phyloP scores from a whole-genome alignment of 2,888 invertebrate genomes.

The Nesidiocoris tenuis region DNA sequence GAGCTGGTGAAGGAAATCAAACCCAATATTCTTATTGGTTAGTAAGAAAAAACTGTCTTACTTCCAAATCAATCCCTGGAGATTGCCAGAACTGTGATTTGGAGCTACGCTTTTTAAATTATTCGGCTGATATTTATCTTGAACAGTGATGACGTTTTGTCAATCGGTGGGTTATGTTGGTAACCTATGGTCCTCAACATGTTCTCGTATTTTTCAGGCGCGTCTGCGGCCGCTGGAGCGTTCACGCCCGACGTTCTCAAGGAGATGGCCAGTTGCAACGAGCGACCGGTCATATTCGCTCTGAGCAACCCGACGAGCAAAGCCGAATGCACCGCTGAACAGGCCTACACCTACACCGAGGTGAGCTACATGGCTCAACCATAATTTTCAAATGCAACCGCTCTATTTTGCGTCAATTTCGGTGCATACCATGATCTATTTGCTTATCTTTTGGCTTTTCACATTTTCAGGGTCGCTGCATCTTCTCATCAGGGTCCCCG shows the following conservation, averaged over 20 bases:
- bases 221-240: constrained; percentile 86
- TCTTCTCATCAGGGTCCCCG: constrained; percentile 95
- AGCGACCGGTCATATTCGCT: constrained; percentile 92
- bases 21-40: constrained; percentile 86
- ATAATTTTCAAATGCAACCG: too few species aligned
- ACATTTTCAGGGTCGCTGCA: constrained; percentile 68
- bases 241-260: constrained; percentile 84
- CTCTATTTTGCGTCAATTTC: too few species aligned
- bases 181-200: too few species aligned
- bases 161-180: too few species aligned
- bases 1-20: constrained; percentile 80
- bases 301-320: constrained; percentile 96
- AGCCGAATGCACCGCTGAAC: constrained; percentile 97
- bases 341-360: constrained; percentile 86
- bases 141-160: too few species aligned
- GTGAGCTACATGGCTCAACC: too few species aligned
- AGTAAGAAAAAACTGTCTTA: constrained; percentile 52
- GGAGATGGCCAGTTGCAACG: constrained; percentile 82
- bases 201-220: too few species aligned
- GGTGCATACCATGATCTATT: too few species aligned
- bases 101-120: too few species aligned
- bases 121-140: too few species aligned
- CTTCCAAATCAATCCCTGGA: not conserved
- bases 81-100: too few species aligned
- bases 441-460: too few species aligned